Conservation (phyloP, 2,113 vertebrate genomes). For the Lichenostomus cassidix region DNA sequence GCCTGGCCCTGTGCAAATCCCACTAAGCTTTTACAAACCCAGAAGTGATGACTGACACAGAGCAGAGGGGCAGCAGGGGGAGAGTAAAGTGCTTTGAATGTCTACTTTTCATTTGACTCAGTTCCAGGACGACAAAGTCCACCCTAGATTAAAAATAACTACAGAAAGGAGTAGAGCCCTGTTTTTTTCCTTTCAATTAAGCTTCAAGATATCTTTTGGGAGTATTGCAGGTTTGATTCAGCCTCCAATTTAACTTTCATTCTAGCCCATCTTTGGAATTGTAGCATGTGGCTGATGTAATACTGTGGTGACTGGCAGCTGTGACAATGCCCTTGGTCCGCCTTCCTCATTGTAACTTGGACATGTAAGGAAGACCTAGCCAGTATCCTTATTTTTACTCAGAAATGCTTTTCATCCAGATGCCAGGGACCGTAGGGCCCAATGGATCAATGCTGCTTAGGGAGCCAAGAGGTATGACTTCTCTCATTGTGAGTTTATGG, state of each 20-base stretch:
- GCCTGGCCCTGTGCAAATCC: slow-evolving; percentile 31
- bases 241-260: background rate
- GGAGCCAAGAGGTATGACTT: background rate
- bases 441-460: background rate
- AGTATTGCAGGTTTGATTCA: background rate
- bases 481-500: background rate
- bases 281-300: background rate
- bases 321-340: background rate
- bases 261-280: background rate
- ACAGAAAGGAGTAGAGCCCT: background rate
- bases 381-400: background rate
- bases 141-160: slow-evolving; percentile 33
- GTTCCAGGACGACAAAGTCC: slow-evolving; percentile 28
- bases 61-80: slow-evolving; percentile 17
- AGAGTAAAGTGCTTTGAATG: slow-evolving; percentile 16
- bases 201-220: background rate
- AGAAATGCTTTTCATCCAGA: background rate
- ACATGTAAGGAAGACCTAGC: background rate
- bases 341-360: background rate
- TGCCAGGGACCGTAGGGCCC: background rate
- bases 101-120: slow-evolving; percentile 45
- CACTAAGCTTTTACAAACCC: slow-evolving; percentile 28
- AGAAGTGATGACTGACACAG: slow-evolving; percentile 55
- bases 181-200: background rate
- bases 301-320: background rate